Evolutionary conservation across 2,797 vertebrate species (phyloP), one percentile per base, ranked within the genome.

Genomic region (Halcyon chelicuti): DNA sequence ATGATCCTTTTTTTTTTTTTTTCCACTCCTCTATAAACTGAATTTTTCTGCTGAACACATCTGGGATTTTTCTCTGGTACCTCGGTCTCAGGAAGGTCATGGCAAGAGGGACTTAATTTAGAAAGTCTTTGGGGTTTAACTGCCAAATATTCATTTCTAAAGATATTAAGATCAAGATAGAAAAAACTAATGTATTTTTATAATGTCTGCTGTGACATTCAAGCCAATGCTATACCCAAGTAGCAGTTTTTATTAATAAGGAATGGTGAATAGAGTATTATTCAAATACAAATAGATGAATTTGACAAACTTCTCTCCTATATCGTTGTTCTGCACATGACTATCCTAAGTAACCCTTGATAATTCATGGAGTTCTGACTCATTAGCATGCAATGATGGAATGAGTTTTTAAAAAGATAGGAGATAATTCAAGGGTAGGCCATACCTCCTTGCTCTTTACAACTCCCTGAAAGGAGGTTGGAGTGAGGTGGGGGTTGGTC

Each of bases 121-220:
- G 28, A 73, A 87, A 84, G 33, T 93, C 49, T 85, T 92, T 67
- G 25, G 25, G 20, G 65, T 90, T 92, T 94, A 94, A 86, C 88
- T 94, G 67, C 26, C 90, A 84, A 76, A 73, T 92, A 68, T 29
- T 47, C 67, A 79, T 96, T 92, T 85, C 37, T 88, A 61, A 79
- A 49, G 17, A 85, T 54, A n/a, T 22, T 42, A 26, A 10, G 6
- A 51, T 73, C 58, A 74, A 70, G 6, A 10, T 80, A 55, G 55
- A 22, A 68, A 80, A 80, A 93, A 49, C 1, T 1, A 52, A 35
- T 29, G 6, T 71, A 20, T 57, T 90, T 84, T 80, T 67, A 14
- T 35, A 46, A 31, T 2, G 5, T 57, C 39, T 57, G 2, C 54
- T 82, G 31, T 49, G 52, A 49, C 29, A 46, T 86, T 80, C 44